phyloP scores from a whole-genome alignment of 2,113 vertebrate genomes.

The Potamarius usumacintae region DNA sequence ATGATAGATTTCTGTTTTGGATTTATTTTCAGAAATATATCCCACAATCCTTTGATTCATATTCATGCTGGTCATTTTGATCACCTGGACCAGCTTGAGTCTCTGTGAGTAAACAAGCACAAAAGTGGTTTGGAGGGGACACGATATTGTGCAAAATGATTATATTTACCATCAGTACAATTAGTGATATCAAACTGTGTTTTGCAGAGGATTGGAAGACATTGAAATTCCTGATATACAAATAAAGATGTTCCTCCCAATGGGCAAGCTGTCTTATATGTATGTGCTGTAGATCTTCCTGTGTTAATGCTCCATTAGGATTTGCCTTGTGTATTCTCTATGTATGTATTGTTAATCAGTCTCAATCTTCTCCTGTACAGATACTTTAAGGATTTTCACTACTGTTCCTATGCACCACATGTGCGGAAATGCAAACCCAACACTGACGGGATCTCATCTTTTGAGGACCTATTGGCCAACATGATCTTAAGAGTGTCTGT shows the following conservation, averaged over 20 bases:
- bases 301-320: neutral
- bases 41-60: conserved; percentile 73
- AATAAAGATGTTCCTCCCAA: conserved; percentile 74
- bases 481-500: conserved; percentile 80
- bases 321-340: neutral
- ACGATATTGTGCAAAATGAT: neutral
- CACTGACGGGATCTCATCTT: conserved; percentile 82
- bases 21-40: conserved; percentile 73
- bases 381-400: conserved; percentile 84
- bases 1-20: neutral
- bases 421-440: conserved; percentile 80
- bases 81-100: conserved; percentile 76
- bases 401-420: conserved; percentile 81
- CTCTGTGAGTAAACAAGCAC: conserved; percentile 71
- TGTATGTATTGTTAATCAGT: neutral
- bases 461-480: conserved; percentile 83
- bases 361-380: conserved; percentile 56
- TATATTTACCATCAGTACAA: neutral
- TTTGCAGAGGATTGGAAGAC: conserved; percentile 76
- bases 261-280: conserved; percentile 80
- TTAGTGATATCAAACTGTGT: conserved; percentile 27
- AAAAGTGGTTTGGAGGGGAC: neutral
- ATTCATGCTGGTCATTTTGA: conserved; percentile 71
- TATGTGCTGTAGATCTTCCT: conserved; percentile 48
- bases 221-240: conserved; percentile 78